phyloP scores from a whole-genome alignment of 2,113 vertebrate genomes.

The Aegithalos caudatus region DNA sequence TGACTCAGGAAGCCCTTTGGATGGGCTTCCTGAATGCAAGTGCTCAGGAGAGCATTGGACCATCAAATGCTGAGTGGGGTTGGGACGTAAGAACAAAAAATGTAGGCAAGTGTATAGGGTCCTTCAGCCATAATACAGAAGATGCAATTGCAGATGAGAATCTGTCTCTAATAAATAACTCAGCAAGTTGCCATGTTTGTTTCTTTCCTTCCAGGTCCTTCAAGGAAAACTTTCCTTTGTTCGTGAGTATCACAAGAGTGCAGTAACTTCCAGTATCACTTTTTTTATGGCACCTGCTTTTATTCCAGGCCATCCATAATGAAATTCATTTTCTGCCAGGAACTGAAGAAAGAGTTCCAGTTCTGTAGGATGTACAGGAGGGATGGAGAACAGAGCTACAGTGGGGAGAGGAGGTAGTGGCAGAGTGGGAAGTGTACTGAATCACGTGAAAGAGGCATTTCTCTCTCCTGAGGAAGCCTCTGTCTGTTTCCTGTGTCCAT shows the following conservation, averaged over 20 bases:
- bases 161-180: not conserved
- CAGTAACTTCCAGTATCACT: not conserved
- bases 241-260: not conserved
- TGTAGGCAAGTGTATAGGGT: not conserved
- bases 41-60: not conserved
- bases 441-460: not conserved
- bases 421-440: not conserved
- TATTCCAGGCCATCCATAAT: not conserved
- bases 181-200: not conserved
- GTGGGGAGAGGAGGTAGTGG: not conserved
- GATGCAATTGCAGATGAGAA: not conserved
- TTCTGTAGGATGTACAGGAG: not conserved
- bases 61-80: not conserved
- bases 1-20: not conserved
- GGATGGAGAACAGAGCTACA: not conserved
- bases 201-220: not conserved
- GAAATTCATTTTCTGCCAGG: not conserved
- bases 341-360: not conserved
- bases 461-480: not conserved
- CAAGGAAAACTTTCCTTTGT: not conserved
- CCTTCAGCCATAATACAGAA: not conserved
- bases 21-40: not conserved
- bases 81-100: not conserved
- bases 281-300: not conserved
- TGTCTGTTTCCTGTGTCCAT: not conserved